These are phyloP conservation scores for Caradrina clavipalpis DNA, from an alignment of 2,888 invertebrate genomes.

Conservation along the genomic window DNA sequence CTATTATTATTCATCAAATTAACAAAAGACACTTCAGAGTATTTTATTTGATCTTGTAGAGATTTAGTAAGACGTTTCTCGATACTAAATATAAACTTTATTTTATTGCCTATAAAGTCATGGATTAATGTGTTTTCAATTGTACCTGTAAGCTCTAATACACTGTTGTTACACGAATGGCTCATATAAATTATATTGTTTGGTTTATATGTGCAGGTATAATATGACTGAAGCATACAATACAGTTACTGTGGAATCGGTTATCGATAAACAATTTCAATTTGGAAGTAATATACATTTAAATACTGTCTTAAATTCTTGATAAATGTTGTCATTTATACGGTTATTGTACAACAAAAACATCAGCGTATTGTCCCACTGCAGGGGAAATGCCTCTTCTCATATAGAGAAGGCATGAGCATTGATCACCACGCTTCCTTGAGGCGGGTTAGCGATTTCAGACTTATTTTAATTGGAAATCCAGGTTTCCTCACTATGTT, in stretches of 20 bases:
- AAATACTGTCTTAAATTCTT: not conserved
- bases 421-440: no score
- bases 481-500: no score
- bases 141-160: slow-evolving; percentile 10
- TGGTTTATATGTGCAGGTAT: not conserved
- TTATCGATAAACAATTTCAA: not conserved
- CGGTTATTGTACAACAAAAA: no score
- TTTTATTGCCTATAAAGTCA: slow-evolving; percentile 9
- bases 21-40: no score
- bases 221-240: not conserved
- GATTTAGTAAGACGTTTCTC: not conserved
- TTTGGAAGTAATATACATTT: not conserved
- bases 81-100: slow-evolving; percentile 8
- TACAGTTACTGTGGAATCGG: not conserved
- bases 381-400: no score
- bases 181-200: slow-evolving; percentile 8
- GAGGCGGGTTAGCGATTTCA: no score
- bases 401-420: no score
- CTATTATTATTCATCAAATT: no score
- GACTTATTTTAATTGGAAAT: no score
- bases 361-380: no score
- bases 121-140: slow-evolving; percentile 8
- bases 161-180: not conserved
- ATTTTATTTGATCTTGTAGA: no score
- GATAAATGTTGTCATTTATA: no score